Evolutionary conservation across 2,888 invertebrate species (phyloP).

Genomic region (Lycaena phlaeas): DNA sequence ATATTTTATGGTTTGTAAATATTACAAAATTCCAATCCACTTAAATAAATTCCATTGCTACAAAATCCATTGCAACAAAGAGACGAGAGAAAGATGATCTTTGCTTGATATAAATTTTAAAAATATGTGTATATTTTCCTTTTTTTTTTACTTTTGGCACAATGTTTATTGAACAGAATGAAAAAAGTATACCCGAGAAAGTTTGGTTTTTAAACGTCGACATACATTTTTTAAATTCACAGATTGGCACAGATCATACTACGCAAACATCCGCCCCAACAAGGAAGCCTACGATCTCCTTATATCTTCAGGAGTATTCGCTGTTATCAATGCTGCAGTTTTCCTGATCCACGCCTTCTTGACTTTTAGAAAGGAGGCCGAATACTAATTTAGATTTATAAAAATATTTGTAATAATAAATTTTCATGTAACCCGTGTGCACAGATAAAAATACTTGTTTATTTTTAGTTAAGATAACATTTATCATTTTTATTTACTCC

Average conservation of each 20-base stretch:
- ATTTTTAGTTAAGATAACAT: conserved; percentile 11
- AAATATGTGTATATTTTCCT: no score
- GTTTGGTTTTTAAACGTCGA: no score
- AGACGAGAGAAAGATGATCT: no score
- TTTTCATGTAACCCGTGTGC: background rate
- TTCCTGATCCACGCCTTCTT: conserved; percentile 76
- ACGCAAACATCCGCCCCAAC: conserved; percentile 72
- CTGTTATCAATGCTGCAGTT: conserved; percentile 73
- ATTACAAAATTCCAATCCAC: no score
- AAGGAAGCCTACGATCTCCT: conserved; percentile 79
- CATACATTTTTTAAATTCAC: no score
- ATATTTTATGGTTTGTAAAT: conserved; percentile 68
- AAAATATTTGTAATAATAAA: conserved; percentile 4
- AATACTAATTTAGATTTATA: conserved; percentile 41
- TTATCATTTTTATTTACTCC: conserved; percentile 28
- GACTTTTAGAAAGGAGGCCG: conserved; percentile 70
- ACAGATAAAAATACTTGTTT: background rate
- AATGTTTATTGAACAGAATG: no score
- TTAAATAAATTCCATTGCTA: no score
- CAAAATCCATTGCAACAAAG: no score
- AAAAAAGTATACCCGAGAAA: no score
- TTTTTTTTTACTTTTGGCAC: no score
- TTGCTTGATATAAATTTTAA: no score
- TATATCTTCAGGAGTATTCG: conserved; percentile 76
- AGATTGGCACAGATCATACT: conserved; percentile 67